A percentile compares a stretch with the other conserved stretches of the same genome.
Conservation (phyloP, 2,888 invertebrate genomes). For the Rhingia rostrata region DNA sequence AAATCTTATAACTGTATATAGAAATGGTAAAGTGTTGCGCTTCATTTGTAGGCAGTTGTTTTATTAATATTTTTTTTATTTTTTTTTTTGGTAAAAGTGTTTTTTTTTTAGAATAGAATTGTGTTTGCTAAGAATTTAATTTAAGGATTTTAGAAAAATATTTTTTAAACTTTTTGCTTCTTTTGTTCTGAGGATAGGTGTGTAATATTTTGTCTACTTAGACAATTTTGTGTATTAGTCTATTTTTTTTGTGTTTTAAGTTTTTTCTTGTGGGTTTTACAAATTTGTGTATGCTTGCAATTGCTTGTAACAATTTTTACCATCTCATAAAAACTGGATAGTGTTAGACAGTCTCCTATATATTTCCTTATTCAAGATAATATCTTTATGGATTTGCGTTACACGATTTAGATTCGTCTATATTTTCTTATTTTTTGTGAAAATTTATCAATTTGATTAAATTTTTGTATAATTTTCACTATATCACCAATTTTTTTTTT, state of each 20-base stretch:
- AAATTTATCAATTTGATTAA: slow-evolving; percentile 15
- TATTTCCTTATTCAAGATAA: slow-evolving; percentile 38
- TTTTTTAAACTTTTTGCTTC: slow-evolving; percentile 31
- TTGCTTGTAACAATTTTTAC: slow-evolving; percentile 14
- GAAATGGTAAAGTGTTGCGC: slow-evolving; percentile 73
- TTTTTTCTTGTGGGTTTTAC: slow-evolving; percentile 23
- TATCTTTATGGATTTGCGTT: slow-evolving; percentile 41
- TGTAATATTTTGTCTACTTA: slow-evolving; percentile 10
- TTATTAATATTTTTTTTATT: slow-evolving; percentile 39
- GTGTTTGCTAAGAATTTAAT: slow-evolving; percentile 8
- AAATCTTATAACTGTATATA: slow-evolving; percentile 61
- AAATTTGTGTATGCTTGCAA: slow-evolving; percentile 27
- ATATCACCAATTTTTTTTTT: slow-evolving; percentile 39
- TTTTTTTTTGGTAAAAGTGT: slow-evolving; percentile 15
- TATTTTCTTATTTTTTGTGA: slow-evolving; percentile 7
- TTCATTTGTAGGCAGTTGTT: slow-evolving; percentile 71
- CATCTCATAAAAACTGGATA: slow-evolving; percentile 13
- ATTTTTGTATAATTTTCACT: slow-evolving; percentile 23
- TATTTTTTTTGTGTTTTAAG: not conserved
- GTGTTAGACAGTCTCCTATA: slow-evolving; percentile 47
- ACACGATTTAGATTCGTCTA: slow-evolving; percentile 20
- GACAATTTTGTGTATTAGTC: slow-evolving; percentile 1
- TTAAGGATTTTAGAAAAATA: slow-evolving; percentile 66
- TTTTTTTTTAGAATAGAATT: slow-evolving; percentile 14
- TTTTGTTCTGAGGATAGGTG: slow-evolving; percentile 33